A percentile compares a stretch with the other conserved stretches of the same genome.
These are phyloP conservation scores for Drosophila kuntzei DNA, from an alignment of 2,888 invertebrate species.

Conservation along the genomic window DNA sequence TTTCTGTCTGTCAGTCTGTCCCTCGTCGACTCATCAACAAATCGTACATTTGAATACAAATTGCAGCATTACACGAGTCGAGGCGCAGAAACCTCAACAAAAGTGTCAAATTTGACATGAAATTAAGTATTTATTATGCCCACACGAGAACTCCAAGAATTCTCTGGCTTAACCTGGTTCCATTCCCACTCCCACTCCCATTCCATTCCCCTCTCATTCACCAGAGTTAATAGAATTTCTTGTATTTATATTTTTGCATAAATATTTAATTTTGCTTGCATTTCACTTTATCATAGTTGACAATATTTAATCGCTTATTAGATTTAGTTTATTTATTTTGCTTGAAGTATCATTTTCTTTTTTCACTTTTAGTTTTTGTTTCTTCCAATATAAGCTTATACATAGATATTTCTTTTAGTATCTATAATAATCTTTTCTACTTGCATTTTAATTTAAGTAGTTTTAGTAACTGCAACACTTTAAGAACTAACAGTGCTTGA, in stretches of 20 bases:
- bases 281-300: constrained; percentile 36
- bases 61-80: constrained; percentile 66
- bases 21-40: constrained; percentile 66
- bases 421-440: constrained; percentile 26
- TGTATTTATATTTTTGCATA: constrained; percentile 41
- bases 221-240: constrained; percentile 14
- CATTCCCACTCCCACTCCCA: constrained; percentile 6
- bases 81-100: constrained; percentile 61
- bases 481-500: constrained; percentile 54
- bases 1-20: constrained; percentile 22
- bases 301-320: constrained; percentile 44
- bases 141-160: constrained; percentile 52
- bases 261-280: constrained; percentile 43
- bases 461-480: constrained; percentile 57
- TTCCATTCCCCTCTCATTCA: constrained; percentile 10
- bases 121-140: constrained; percentile 68
- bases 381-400: constrained; percentile 17
- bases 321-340: constrained; percentile 37
- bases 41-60: constrained; percentile 79
- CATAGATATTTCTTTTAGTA: constrained; percentile 9
- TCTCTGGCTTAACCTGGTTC: constrained; percentile 34
- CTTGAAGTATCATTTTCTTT: constrained; percentile 16
- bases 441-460: constrained; percentile 28
- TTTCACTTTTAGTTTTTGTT: constrained; percentile 15
- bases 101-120: constrained; percentile 74